These are phyloP conservation scores for Lipotes vexillifer DNA, from an alignment of 2,113 vertebrate species.

Conservation along the genomic window DNA sequence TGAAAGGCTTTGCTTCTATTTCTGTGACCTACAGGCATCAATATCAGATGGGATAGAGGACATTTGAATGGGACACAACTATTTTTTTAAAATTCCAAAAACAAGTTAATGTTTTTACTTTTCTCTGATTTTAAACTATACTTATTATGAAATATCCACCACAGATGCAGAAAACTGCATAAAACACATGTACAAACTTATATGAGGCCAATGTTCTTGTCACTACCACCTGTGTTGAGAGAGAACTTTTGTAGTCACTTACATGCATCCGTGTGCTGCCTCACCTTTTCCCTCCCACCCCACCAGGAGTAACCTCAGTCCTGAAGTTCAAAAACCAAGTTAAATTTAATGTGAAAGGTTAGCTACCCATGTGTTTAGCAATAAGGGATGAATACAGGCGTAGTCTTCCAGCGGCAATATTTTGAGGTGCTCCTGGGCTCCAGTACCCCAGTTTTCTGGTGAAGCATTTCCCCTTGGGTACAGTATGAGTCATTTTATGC, in stretches of 20 bases:
- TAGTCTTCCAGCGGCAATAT: neutral
- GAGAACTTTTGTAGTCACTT: neutral
- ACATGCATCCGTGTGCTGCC: neutral
- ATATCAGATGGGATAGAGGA: neutral
- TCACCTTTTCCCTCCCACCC: no score
- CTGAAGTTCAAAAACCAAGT: neutral
- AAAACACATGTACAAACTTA: neutral
- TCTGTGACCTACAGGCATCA: neutral
- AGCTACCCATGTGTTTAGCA: neutral
- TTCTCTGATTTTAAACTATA: neutral
- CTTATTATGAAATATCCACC: slow-evolving; percentile 1
- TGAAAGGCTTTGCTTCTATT: slow-evolving; percentile 14
- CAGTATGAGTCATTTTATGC: neutral
- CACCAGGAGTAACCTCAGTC: neutral
- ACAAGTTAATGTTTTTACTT: neutral
- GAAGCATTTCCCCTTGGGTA: neutral
- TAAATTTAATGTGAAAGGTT: neutral
- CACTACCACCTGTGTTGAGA: neutral
- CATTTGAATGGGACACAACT: neutral
- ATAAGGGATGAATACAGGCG: neutral
- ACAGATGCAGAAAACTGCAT: neutral
- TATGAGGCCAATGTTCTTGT: neutral
- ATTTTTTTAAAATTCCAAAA: neutral
- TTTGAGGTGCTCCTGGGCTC: neutral
- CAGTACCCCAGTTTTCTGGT: neutral